These are phyloP conservation scores for Spongia lamella DNA, from an alignment of 37 sponge, comb jelly and placozoan species.

Conservation along the genomic window DNA sequence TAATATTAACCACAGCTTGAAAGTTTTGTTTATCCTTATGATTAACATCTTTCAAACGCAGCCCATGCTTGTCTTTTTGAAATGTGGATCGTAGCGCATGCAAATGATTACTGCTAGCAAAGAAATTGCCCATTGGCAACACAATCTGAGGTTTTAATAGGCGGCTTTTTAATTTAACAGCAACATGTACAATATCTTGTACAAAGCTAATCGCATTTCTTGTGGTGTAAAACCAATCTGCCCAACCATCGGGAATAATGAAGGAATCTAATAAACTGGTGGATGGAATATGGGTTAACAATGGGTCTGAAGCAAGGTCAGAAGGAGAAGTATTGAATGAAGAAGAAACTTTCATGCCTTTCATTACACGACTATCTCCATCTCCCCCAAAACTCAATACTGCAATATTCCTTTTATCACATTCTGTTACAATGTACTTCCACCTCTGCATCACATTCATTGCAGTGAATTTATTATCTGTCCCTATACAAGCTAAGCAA, in stretches of 20 bases:
- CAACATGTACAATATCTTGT: slow-evolving; percentile 27
- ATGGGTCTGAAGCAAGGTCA: too few species aligned
- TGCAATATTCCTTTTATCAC: slow-evolving; percentile 8
- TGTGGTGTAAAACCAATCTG: too few species aligned
- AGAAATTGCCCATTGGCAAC: slow-evolving; percentile 15
- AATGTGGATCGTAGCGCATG: neutral
- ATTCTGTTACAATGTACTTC: slow-evolving; percentile 8
- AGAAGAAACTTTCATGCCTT: slow-evolving; percentile 29
- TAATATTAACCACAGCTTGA: neutral
- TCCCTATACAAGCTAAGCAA: too few species aligned
- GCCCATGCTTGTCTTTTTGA: slow-evolving; percentile 24
- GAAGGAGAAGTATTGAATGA: too few species aligned
- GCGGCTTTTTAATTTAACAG: slow-evolving; percentile 17
- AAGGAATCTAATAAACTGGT: too few species aligned
- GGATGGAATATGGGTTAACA: too few species aligned
- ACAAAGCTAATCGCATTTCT: slow-evolving; percentile 7
- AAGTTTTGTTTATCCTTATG: slow-evolving; percentile 31
- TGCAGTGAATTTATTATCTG: slow-evolving; percentile 29
- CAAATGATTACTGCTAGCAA: slow-evolving; percentile 7
- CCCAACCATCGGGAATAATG: too few species aligned
- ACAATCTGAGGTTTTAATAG: slow-evolving; percentile 24
- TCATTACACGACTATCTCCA: slow-evolving; percentile 30
- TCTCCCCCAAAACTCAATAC: slow-evolving; percentile 33
- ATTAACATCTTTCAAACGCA: slow-evolving; percentile 27
- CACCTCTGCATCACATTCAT: slow-evolving; percentile 20